A percentile compares a stretch with the other conserved stretches of the same genome.
Evolutionary conservation across 2,797 vertebrate species (phyloP).

Genomic region (Eulemur albifrons): DNA sequence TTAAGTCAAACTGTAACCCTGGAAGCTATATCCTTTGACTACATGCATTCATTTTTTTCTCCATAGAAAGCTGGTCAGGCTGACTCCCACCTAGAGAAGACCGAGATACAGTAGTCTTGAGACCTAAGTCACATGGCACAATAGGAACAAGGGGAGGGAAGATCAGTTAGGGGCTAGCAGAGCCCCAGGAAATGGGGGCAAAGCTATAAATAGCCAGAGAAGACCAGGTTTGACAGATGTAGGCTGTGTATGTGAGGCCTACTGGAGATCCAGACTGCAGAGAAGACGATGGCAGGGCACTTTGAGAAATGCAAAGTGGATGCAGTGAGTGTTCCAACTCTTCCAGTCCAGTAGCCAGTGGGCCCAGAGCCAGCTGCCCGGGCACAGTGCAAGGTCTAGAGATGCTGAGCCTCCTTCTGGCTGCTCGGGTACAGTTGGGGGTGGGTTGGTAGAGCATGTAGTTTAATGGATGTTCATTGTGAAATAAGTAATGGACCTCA

Average conservation of each 20-base stretch:
- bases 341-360: background rate
- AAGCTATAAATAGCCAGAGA: background rate
- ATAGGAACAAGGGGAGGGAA: background rate
- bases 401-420: background rate
- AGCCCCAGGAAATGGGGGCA: background rate
- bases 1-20: background rate
- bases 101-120: background rate
- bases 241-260: background rate
- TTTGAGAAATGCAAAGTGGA: background rate
- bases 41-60: slow-evolving; percentile 29
- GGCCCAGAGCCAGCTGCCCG: background rate
- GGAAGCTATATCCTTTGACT: background rate
- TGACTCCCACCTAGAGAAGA: background rate
- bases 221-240: background rate
- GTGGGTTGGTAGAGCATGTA: background rate
- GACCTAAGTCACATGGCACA: background rate
- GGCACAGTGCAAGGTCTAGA: background rate
- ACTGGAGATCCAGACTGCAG: background rate
- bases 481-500: background rate
- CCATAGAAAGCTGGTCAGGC: background rate
- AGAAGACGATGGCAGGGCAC: background rate
- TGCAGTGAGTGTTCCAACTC: background rate
- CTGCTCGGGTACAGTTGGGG: background rate
- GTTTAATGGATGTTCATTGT: background rate
- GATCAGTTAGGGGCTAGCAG: background rate